Base-by-base conservation (phyloP, 1,140 invertebrate genomes). In the Leptinotarsa texana region DNA sequence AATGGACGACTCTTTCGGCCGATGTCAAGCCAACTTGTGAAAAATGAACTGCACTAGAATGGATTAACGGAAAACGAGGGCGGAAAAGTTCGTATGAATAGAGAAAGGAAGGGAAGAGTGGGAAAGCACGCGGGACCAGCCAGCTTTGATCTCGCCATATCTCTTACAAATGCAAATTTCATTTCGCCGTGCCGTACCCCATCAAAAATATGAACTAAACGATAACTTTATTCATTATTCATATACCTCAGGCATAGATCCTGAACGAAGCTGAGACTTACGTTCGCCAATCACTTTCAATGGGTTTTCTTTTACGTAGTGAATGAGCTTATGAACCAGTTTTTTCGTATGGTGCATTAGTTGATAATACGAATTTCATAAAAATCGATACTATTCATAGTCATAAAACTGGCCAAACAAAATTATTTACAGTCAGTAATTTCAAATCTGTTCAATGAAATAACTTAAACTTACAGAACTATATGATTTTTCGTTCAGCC, bases 161-260 rank as follows among this genome's bases (percentile, higher is more conserved):
- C 83, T 85, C 83, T 85, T 85, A 84, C 84, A 81, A 81, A 85
- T 85, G 84, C 84, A 85, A 85, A 85, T 85, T 85, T 82, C 83
- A 85, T 85, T 85, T 85, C 79, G 80, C 81, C 80, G 79, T 82
- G 78, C 81, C 80, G 82, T 83, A 82, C 83, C 83, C 81, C 81
- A 84, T 84, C 84, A 84, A 85, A 85, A 85, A 85, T 85, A 84
- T 85, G 84, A 85, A 84, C 84, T 85, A 85, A 85, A 85, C 84
- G 84, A 85, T 85, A 84, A 85, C 83, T 83, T 80, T 84, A 84
- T 85, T 85, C 82, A 85, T 85, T 85, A 85, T 85, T 85, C 84
- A 85, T 85, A 85, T 85, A 83, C 83, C 83, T 81, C 80, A 77
- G 79, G 83, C 82, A 79, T 72, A 65, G 27, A 73, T 51, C 33